Evolutionary conservation across 2,888 invertebrate genomes (phyloP), one percentile per base, ranked within the genome.

Genomic region (Polia nebulosa): DNA sequence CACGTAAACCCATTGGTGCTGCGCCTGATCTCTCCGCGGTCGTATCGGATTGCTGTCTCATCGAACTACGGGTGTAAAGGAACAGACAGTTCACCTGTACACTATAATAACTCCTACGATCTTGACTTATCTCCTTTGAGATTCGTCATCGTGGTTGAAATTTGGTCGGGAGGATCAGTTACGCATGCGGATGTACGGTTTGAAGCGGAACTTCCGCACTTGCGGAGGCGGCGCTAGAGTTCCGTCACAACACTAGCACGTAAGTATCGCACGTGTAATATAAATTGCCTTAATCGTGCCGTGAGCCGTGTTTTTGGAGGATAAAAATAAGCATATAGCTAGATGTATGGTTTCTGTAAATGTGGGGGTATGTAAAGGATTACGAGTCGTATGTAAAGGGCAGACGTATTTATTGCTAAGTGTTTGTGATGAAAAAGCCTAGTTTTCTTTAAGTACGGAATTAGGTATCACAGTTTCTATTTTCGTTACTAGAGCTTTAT

Each of bases 271-370:
- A 55, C 67, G 81, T 55, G 67, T 34, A 52, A 71, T 60, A 76
- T 73, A 80, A 80, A 82, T 80, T 61, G 60, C 76, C 57, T 45
- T 80, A 80, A 77, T 75, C 76, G 61, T 29, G n/a, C 45, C 45
- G 47, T 55, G 41, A 64, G 79, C 51, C 55, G 58, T 68, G 69
- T 79, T 69, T 51, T 72, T 2, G 44, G n/a, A n/a, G 25, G 51
- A 67, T 67, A 76, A 79, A 76, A 76, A 78, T 62, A 44, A 51
- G 39, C 51, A 27, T 58, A 53, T 57, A 56, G n/a, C 25, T 69
- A 20, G 51, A 45, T 49, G 11, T 58, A 20, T 56, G 49, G 41
- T 17, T 36, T 66, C 25, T 75, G 75, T 45, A 45, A 34, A 75
- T 67, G 61, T 52, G 27, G 2, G 44, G 47, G 29, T 27, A 29